These are phyloP conservation scores for Puntigrus tetrazona DNA, from an alignment of 2,113 vertebrate genomes.

Conservation along the genomic window DNA sequence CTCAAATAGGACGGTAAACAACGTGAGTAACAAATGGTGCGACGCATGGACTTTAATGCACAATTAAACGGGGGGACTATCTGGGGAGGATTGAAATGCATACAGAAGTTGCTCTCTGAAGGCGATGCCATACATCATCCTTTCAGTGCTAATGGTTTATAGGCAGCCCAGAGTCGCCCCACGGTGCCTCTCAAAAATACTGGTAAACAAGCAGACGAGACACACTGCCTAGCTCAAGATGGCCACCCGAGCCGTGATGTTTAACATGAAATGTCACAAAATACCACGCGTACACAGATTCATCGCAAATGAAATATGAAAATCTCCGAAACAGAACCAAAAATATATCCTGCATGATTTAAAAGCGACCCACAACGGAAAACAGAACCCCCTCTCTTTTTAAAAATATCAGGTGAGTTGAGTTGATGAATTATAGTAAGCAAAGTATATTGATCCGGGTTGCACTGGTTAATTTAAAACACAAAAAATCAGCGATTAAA, in stretches of 20 bases:
- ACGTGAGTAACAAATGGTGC: slow-evolving; percentile 83
- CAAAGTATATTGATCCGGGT: neutral
- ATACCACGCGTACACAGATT: neutral
- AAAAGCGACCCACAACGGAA: neutral
- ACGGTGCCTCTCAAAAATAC: slow-evolving; percentile 63
- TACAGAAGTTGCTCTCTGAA: slow-evolving; percentile 80
- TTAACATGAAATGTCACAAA: slow-evolving; percentile 16
- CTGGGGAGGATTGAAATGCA: slow-evolving; percentile 72
- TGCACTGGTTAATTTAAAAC: neutral
- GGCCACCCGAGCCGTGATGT: slow-evolving; percentile 3
- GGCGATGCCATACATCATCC: slow-evolving; percentile 79
- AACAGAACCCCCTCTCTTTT: neutral
- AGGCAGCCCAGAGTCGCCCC: slow-evolving; percentile 67
- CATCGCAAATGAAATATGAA: neutral
- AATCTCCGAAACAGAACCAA: neutral
- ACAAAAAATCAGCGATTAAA: neutral
- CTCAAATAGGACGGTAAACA: slow-evolving; percentile 82
- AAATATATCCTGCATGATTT: neutral
- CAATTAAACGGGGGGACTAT: slow-evolving; percentile 79
- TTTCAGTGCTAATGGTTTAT: slow-evolving; percentile 81
- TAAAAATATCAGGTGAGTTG: neutral
- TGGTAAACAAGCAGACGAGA: slow-evolving; percentile 64
- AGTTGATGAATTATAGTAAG: neutral
- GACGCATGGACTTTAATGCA: slow-evolving; percentile 85
- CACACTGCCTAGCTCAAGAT: slow-evolving; percentile 58